Conservation (phyloP, 1,140 invertebrate genomes). For the Hycleus phaleratus region DNA sequence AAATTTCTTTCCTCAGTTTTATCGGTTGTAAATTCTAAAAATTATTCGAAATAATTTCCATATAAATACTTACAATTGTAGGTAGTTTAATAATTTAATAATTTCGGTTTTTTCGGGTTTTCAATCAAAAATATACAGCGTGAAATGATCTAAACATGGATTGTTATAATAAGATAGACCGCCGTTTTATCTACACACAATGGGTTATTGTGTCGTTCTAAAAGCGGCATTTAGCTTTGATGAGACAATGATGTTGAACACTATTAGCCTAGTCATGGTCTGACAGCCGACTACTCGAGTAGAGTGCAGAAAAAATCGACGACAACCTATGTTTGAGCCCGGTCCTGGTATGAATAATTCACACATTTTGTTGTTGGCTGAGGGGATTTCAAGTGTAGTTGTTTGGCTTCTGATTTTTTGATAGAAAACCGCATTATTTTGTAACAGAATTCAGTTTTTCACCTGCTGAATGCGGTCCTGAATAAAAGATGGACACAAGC, state of each 20-base stretch:
- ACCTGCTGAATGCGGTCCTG: constrained; percentile 6
- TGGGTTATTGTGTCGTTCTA: constrained; percentile 13
- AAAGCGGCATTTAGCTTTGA: constrained; percentile 15
- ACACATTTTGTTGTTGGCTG: too few relatives aligned
- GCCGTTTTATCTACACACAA: not conserved
- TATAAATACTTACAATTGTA: not conserved
- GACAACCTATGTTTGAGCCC: constrained; percentile 6
- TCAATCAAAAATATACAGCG: not conserved
- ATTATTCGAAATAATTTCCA: too few relatives aligned
- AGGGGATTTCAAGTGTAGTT: not conserved
- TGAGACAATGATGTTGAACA: constrained; percentile 16
- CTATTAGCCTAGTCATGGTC: constrained; percentile 20
- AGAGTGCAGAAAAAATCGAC: not conserved
- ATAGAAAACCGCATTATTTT: constrained; percentile 16
- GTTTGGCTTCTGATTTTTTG: constrained; percentile 19
- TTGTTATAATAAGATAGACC: not conserved
- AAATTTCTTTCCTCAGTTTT: too few relatives aligned
- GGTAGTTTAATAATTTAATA: not conserved
- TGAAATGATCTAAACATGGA: not conserved
- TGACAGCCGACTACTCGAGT: constrained; percentile 4
- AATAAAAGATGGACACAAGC: constrained; percentile 8
- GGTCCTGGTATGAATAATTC: constrained; percentile 2
- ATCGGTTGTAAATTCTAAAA: too few relatives aligned
- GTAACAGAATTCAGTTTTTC: not conserved
- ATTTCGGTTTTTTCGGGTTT: not conserved